These are phyloP conservation scores for Pygmarrhopalites habei DNA, from an alignment of 1,140 invertebrate species.

Conservation along the genomic window DNA sequence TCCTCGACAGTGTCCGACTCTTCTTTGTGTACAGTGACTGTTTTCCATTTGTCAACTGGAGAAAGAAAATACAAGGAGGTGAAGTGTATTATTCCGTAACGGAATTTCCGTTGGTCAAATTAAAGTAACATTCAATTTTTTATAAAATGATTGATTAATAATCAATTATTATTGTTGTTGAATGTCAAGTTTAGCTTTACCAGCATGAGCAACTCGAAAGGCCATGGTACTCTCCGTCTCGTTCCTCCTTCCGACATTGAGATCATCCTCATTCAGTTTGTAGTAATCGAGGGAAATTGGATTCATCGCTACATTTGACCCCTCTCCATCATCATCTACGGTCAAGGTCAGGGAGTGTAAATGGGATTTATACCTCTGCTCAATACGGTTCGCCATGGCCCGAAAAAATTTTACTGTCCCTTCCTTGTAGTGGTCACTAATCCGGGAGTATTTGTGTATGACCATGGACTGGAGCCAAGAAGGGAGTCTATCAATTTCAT, in stretches of 20 bases:
- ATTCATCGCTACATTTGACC: background rate
- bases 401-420: background rate
- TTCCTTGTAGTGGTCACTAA: background rate
- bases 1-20: background rate
- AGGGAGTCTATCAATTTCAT: constrained; percentile 2
- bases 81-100: no score
- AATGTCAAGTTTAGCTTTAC: no score
- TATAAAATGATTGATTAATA: no score
- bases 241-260: background rate
- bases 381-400: constrained; percentile 4
- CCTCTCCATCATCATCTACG: background rate
- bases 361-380: background rate
- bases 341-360: background rate
- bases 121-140: no score
- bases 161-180: background rate
- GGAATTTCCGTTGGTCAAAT: background rate
- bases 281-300: no score
- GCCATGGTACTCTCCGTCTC: background rate
- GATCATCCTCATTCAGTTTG: background rate
- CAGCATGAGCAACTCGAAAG: background rate
- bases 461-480: constrained; percentile 11
- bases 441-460: background rate
- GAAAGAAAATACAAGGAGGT: background rate
- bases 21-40: background rate
- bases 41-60: background rate